A percentile compares a stretch with the other conserved stretches of the same genome.
These are phyloP conservation scores for Euglossa dilemma DNA, from an alignment of 1,140 invertebrate species.

Conservation along the genomic window DNA sequence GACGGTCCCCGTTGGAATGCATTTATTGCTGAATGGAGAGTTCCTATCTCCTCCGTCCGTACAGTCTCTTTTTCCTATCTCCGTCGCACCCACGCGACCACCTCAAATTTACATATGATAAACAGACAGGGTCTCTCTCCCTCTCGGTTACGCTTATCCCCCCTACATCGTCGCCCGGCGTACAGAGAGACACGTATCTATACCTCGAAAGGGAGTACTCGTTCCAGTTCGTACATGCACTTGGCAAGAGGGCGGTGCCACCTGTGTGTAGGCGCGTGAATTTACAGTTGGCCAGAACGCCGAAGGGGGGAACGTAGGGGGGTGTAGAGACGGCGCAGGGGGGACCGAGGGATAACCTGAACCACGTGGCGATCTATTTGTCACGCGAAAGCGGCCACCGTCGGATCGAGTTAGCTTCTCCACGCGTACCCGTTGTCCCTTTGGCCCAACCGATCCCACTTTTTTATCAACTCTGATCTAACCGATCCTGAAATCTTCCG, in stretches of 20 bases:
- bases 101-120: slow-evolving; percentile 68
- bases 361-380: slow-evolving; percentile 72
- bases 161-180: slow-evolving; percentile 4
- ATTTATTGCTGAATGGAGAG: slow-evolving; percentile 67
- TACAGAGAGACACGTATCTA: slow-evolving; percentile 26
- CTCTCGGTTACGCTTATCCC: slow-evolving; percentile 21
- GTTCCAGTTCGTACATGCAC: slow-evolving; percentile 55
- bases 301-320: slow-evolving; percentile 15
- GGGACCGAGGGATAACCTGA: slow-evolving; percentile 49
- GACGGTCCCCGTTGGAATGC: slow-evolving; percentile 63
- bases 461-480: background rate
- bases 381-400: slow-evolving; percentile 66
- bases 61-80: slow-evolving; percentile 38
- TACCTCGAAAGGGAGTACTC: slow-evolving; percentile 61
- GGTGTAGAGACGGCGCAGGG: slow-evolving; percentile 35
- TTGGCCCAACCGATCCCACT: background rate
- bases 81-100: slow-evolving; percentile 40
- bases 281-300: slow-evolving; percentile 62
- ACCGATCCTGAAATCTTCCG: too few relatives aligned
- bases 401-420: slow-evolving; percentile 58
- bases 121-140: slow-evolving; percentile 41
- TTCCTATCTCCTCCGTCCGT: slow-evolving; percentile 47
- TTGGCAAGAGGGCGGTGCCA: slow-evolving; percentile 71
- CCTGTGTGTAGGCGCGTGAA: slow-evolving; percentile 74
- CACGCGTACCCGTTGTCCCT: slow-evolving; percentile 44